These are phyloP conservation scores for Tachina lurida DNA, from an alignment of 2,888 invertebrate species.

Conservation along the genomic window DNA sequence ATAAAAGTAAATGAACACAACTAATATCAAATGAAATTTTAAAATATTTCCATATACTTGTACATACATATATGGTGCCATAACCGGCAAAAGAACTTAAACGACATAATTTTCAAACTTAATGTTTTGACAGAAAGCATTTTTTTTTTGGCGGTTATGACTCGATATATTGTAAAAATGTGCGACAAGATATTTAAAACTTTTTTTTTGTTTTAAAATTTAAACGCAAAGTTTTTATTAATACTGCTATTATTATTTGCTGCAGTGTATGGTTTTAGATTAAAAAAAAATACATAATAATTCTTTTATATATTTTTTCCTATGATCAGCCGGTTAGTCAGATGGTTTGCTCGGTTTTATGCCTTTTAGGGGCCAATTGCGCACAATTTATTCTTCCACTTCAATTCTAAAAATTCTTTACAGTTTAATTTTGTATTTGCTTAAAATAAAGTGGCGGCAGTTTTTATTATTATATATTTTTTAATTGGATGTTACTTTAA, in stretches of 20 bases:
- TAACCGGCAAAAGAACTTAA: no score
- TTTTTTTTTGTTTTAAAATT: neutral
- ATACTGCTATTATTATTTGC: neutral
- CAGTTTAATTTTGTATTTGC: neutral
- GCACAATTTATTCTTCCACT: slow-evolving; percentile 73
- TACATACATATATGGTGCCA: no score
- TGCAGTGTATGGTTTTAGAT: neutral
- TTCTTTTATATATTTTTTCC: slow-evolving; percentile 14
- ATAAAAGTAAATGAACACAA: no score
- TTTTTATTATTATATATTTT: neutral
- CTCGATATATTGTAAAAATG: no score
- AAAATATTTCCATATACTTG: no score
- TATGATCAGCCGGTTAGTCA: slow-evolving; percentile 47
- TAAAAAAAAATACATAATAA: neutral
- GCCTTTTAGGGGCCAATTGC: slow-evolving; percentile 79
- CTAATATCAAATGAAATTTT: no score
- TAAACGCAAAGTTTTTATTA: neutral
- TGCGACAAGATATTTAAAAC: no score
- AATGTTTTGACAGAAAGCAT: no score
- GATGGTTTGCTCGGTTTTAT: slow-evolving; percentile 58
- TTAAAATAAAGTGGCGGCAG: neutral
- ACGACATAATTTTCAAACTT: no score
- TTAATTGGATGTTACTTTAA: neutral
- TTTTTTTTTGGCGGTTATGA: no score
- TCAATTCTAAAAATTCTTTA: neutral